Conservation (phyloP, 1,140 invertebrate genomes). For the Stegodyphus dumicola region DNA sequence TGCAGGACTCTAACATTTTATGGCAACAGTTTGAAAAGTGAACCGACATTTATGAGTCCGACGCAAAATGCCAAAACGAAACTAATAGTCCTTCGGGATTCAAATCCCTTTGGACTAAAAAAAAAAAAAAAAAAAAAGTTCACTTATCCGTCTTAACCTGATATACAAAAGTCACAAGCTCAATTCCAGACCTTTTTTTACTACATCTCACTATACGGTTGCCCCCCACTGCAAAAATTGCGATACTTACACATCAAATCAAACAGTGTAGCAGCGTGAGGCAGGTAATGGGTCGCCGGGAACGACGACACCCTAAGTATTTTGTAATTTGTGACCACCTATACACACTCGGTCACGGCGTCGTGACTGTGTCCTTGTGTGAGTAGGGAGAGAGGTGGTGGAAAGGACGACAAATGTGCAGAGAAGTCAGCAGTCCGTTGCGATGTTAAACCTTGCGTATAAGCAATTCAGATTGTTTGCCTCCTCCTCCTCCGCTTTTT, state of each 20-base stretch:
- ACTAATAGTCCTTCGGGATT: too few relatives aligned
- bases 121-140: too few relatives aligned
- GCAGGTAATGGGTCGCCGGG: constrained; percentile 39
- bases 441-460: constrained; percentile 24
- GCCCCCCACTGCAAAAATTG: not conserved
- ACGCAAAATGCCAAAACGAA: too few relatives aligned
- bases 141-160: too few relatives aligned
- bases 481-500: too few relatives aligned
- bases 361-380: constrained; percentile 32
- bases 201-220: not conserved
- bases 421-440: constrained; percentile 23
- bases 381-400: not conserved
- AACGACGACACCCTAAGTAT: constrained; percentile 49
- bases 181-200: not conserved
- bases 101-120: too few relatives aligned
- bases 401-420: constrained; percentile 18
- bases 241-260: constrained; percentile 13
- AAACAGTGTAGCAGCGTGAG: constrained; percentile 7
- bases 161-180: too few relatives aligned
- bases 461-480: constrained; percentile 12
- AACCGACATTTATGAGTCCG: too few relatives aligned
- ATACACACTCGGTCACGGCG: constrained; percentile 23
- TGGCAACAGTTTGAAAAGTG: too few relatives aligned
- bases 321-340: constrained; percentile 38
- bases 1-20: too few relatives aligned